These are phyloP conservation scores for Sander lucioperca DNA, from an alignment of 2,113 vertebrate genomes.

Conservation along the genomic window DNA sequence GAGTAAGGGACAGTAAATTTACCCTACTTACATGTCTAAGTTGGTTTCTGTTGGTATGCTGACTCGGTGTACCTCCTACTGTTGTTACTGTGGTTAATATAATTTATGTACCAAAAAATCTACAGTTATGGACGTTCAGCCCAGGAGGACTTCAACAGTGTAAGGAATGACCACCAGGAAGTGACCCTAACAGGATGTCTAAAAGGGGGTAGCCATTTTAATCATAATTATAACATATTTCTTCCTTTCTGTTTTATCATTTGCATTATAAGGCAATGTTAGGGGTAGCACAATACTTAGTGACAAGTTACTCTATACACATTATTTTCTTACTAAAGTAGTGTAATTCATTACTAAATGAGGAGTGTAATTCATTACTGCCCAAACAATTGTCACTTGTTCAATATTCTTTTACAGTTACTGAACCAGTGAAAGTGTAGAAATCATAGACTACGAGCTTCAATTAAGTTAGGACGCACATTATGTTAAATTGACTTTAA, in stretches of 20 bases:
- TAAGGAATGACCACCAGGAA: not conserved
- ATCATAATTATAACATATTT: not conserved
- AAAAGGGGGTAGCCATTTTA: not conserved
- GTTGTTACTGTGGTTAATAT: not conserved
- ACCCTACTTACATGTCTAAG: not conserved
- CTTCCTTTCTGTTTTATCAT: not conserved
- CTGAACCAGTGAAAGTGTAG: not conserved
- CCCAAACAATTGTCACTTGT: not conserved
- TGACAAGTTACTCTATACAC: not conserved
- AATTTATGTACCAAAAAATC: not conserved
- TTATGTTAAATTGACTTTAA: not conserved
- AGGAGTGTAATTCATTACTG: not conserved
- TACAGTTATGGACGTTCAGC: not conserved
- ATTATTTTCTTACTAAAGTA: not conserved
- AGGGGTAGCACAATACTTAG: not conserved
- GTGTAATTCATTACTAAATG: no score
- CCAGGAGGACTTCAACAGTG: not conserved
- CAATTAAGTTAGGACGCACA: not conserved
- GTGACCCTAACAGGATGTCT: not conserved
- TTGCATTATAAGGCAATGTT: not conserved
- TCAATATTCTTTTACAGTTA: not conserved
- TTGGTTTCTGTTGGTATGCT: not conserved
- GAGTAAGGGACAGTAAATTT: constrained; percentile 15
- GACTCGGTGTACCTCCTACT: not conserved
- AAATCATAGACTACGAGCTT: not conserved